A percentile compares a stretch with the other conserved stretches of the same genome.
Conservation (phyloP, 2,797 vertebrate genomes). For the Acanthopagrus latus region DNA sequence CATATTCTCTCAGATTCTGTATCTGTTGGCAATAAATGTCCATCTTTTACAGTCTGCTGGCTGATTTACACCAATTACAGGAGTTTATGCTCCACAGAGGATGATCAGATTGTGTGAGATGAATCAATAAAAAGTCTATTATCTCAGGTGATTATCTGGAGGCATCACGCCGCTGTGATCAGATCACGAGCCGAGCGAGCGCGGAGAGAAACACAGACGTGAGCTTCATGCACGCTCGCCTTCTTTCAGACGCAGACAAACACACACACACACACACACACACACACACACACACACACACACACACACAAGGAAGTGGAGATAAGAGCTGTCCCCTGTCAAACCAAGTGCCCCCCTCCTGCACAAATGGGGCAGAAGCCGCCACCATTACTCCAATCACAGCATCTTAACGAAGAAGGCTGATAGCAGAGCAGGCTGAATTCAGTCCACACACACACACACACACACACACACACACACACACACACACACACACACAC, state of each 20-base stretch:
- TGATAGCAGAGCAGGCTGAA: slow-evolving; percentile 60
- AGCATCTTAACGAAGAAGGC: slow-evolving; percentile 74
- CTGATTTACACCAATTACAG: slow-evolving; percentile 82
- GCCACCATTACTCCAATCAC: slow-evolving; percentile 76
- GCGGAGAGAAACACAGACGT: slow-evolving; percentile 21
- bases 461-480: background rate
- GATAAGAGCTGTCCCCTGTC: slow-evolving; percentile 60
- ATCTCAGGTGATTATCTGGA: slow-evolving; percentile 74
- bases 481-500: slow-evolving; percentile 8
- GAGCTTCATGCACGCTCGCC: slow-evolving; percentile 18
- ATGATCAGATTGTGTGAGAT: slow-evolving; percentile 76
- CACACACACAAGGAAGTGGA: slow-evolving; percentile 8
- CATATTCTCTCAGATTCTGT: slow-evolving; percentile 53
- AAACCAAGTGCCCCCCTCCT: slow-evolving; percentile 46
- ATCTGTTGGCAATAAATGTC: slow-evolving; percentile 70
- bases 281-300: slow-evolving; percentile 8
- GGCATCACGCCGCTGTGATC: slow-evolving; percentile 59
- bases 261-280: slow-evolving; percentile 8
- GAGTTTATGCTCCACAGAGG: slow-evolving; percentile 72
- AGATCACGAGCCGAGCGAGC: slow-evolving; percentile 37
- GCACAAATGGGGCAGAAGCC: slow-evolving; percentile 68
- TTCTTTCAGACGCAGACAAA: slow-evolving; percentile 13
- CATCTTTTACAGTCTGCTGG: slow-evolving; percentile 78
- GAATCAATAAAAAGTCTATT: slow-evolving; percentile 86
- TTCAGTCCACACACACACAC: slow-evolving; percentile 35